Conservation (phyloP, 2,113 vertebrate genomes). For the Dicrurus megarhynchus region DNA sequence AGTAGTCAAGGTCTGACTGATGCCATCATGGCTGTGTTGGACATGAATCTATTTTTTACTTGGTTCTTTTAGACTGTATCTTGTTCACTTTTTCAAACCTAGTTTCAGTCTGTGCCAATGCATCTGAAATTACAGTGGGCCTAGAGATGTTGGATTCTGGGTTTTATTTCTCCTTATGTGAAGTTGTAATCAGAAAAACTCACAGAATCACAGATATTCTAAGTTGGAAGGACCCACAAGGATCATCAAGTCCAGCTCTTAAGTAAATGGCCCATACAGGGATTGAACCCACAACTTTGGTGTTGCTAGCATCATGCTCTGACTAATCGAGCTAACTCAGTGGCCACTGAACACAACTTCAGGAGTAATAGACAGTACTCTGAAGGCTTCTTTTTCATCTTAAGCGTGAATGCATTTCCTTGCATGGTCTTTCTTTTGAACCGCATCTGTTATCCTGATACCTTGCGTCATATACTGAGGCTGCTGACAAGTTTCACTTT, state of each 20-base stretch:
- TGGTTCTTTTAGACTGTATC: not conserved
- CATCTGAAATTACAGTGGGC: not conserved
- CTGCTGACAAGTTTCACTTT: not conserved
- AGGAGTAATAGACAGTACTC: not conserved
- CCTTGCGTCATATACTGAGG: not conserved
- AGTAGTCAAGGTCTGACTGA: not conserved
- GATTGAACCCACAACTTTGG: not conserved
- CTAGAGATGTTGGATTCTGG: not conserved
- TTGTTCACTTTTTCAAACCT: not conserved
- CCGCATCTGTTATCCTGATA: not conserved
- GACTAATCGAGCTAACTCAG: not conserved
- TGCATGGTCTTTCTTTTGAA: not conserved
- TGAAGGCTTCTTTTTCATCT: not conserved
- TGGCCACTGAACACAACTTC: not conserved
- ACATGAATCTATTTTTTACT: not conserved
- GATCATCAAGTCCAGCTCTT: not conserved
- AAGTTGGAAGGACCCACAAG: not conserved
- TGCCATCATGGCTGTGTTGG: not conserved
- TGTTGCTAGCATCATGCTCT: not conserved
- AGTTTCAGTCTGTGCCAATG: not conserved
- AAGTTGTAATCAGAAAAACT: not conserved
- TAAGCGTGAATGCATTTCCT: not conserved
- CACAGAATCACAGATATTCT: not conserved
- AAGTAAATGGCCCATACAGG: not conserved
- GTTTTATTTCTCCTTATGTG: not conserved